phyloP scores from a whole-genome alignment of 2,888 invertebrate genomes.

The Alloplasta piceator region DNA sequence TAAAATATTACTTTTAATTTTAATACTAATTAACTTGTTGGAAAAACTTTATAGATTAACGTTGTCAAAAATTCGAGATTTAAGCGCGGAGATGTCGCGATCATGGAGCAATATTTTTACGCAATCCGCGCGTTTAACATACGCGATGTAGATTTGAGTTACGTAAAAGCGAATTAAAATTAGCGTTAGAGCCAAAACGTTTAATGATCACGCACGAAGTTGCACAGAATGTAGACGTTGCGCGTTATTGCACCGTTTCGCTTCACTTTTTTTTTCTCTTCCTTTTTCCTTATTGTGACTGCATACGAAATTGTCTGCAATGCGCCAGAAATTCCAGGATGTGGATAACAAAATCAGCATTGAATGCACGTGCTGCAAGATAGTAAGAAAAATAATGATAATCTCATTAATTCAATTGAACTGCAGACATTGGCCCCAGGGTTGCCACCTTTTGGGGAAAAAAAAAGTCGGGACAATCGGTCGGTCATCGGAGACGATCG shows the following conservation, averaged over 20 bases:
- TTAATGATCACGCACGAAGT: conserved; percentile 36
- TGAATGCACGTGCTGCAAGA: neutral
- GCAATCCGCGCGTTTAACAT: conserved; percentile 8
- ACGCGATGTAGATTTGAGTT: conserved; percentile 28
- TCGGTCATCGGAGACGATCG: too few species aligned
- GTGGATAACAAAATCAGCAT: neutral
- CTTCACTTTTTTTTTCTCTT: conserved; percentile 25
- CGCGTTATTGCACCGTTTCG: conserved; percentile 15
- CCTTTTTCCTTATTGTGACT: neutral
- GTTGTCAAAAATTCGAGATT: neutral
- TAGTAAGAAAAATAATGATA: conserved; percentile 3
- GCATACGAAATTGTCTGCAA: neutral
- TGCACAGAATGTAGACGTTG: conserved; percentile 31
- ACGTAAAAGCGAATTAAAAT: conserved; percentile 47
- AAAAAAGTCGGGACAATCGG: too few species aligned
- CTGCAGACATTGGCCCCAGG: conserved; percentile 38
- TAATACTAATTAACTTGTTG: too few species aligned
- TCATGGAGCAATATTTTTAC: neutral
- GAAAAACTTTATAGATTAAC: too few species aligned
- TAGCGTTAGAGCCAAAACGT: conserved; percentile 34
- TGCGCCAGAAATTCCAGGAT: neutral
- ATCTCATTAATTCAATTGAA: conserved; percentile 8
- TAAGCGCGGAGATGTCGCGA: neutral
- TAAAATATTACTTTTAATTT: too few species aligned
- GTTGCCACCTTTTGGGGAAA: too few species aligned